These are phyloP conservation scores for Ascaphus truei DNA, from an alignment of 2,113 vertebrate genomes.

Conservation along the genomic window DNA sequence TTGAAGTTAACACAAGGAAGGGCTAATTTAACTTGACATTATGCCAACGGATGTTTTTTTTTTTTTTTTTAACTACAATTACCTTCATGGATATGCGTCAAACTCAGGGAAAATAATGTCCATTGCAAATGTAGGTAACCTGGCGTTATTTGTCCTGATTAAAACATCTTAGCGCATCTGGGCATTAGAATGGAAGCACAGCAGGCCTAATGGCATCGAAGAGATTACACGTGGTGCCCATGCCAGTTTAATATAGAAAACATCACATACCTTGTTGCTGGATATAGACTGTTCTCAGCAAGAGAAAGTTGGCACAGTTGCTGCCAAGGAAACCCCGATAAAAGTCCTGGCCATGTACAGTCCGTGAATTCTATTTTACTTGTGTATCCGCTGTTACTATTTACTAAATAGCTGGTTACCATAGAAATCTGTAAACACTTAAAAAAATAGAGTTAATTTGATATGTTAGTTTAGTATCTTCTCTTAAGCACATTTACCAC, in stretches of 20 bases:
- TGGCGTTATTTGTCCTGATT: no score
- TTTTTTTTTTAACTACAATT: no score
- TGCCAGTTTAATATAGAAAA: not conserved
- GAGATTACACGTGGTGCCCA: not conserved
- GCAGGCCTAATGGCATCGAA: not conserved
- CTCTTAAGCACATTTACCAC: not conserved
- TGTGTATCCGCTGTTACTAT: not conserved
- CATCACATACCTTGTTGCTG: not conserved
- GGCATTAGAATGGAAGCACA: not conserved
- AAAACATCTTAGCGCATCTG: no score
- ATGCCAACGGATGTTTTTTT: no score
- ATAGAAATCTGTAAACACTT: not conserved
- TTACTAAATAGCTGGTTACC: not conserved
- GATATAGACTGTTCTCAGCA: constrained; percentile 3
- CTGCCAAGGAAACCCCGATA: not conserved
- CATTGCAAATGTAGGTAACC: no score
- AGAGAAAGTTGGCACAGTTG: not conserved
- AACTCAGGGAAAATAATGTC: no score
- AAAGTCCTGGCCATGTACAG: constrained; percentile 6
- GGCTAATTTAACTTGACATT: no score
- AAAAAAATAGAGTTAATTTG: constrained; percentile 1
- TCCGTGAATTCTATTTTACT: not conserved
- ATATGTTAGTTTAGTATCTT: not conserved
- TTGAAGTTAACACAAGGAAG: no score
- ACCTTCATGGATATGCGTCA: no score